These are phyloP conservation scores for Oedothorax gibbosus DNA, from an alignment of 1,140 invertebrate species.

Conservation along the genomic window DNA sequence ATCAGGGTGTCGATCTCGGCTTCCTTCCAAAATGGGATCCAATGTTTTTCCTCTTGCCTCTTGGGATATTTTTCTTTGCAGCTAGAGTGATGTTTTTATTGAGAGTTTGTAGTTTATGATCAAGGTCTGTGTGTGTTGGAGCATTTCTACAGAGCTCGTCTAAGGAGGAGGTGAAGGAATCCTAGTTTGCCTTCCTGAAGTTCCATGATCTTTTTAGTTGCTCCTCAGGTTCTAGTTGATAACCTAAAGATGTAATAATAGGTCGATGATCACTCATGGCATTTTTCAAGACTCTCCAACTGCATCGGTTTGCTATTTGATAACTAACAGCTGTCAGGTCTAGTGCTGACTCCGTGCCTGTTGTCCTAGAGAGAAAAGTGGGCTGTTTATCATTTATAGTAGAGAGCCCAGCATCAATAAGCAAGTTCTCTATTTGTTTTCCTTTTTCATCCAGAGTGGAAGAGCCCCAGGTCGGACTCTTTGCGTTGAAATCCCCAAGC, in stretches of 20 bases:
- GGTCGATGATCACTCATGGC: slow-evolving; percentile 18
- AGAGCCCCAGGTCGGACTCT: slow-evolving; percentile 13
- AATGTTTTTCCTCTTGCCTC: too few species aligned
- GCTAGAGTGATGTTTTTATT: too few species aligned
- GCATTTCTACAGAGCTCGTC: not conserved
- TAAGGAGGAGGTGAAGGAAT: not conserved
- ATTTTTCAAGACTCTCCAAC: slow-evolving; percentile 10
- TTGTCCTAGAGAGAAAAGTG: not conserved
- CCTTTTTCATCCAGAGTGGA: not conserved
- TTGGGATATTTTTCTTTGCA: too few species aligned
- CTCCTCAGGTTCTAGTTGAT: not conserved
- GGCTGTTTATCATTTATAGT: not conserved
- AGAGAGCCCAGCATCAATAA: not conserved
- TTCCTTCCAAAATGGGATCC: too few species aligned
- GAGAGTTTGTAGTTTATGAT: too few species aligned
- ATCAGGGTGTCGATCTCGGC: too few species aligned
- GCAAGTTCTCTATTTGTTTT: slow-evolving; percentile 3
- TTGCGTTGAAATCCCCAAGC: slow-evolving; percentile 15
- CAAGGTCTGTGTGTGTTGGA: too few species aligned
- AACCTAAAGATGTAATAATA: not conserved
- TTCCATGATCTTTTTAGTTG: slow-evolving; percentile 14
- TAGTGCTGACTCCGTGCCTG: slow-evolving; percentile 5
- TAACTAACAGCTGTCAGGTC: slow-evolving; percentile 10
- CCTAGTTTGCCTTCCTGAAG: slow-evolving; percentile 14
- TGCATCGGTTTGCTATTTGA: not conserved